A percentile compares a stretch with the other conserved stretches of the same genome.
Conservation (phyloP, 1,140 invertebrate species). For the Polypedilum pembai region DNA sequence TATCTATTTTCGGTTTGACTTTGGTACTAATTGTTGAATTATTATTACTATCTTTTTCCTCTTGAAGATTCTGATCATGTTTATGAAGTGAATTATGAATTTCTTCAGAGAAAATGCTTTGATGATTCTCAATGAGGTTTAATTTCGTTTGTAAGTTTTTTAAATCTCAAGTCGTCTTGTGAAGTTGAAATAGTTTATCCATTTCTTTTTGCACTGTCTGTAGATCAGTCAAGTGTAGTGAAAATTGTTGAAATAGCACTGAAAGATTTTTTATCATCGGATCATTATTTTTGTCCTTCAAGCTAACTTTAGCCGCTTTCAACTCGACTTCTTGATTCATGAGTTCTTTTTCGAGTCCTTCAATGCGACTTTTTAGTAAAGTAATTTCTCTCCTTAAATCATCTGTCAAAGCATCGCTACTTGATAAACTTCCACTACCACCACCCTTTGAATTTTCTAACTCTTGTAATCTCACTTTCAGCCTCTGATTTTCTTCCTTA, state of each 20-base stretch:
- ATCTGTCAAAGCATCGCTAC: constrained; percentile 37
- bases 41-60: constrained; percentile 16
- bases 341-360: constrained; percentile 40
- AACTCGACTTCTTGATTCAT: constrained; percentile 42
- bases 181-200: constrained; percentile 42
- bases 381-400: constrained; percentile 42
- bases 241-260: constrained; percentile 40
- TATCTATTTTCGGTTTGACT: not conserved
- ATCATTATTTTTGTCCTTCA: constrained; percentile 42
- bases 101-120: constrained; percentile 22
- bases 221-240: constrained; percentile 39
- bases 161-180: constrained; percentile 44
- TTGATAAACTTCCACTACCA: constrained; percentile 33
- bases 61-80: not conserved
- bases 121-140: constrained; percentile 17
- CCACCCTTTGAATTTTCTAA: constrained; percentile 39
- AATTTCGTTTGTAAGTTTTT: not conserved
- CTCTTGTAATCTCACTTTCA: constrained; percentile 55
- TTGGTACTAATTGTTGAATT: constrained; percentile 21
- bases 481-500: constrained; percentile 88
- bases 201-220: constrained; percentile 51
- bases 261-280: constrained; percentile 41
- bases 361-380: constrained; percentile 40
- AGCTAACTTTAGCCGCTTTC: constrained; percentile 40
- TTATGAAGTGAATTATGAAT: not conserved